phyloP scores from a whole-genome alignment of 2,797 vertebrate genomes.

The Trachurus trachurus region DNA sequence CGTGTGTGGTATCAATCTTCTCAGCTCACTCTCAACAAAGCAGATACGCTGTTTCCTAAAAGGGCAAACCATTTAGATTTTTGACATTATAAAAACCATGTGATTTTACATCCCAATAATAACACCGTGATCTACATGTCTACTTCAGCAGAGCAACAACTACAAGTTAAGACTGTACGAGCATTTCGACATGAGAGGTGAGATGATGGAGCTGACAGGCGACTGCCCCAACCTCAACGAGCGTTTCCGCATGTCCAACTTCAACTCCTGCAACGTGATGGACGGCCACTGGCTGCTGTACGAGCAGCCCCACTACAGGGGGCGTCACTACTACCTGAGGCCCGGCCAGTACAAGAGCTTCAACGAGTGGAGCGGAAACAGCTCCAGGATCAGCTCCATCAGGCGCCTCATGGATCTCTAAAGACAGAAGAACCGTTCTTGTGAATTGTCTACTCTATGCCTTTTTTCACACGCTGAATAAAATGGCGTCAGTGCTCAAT shows the following conservation, averaged over 20 bases:
- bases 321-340: conserved; percentile 79
- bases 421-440: conserved; percentile 53
- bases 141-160: conserved; percentile 72
- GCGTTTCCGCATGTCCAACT: conserved; percentile 75
- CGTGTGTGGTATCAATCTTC: not conserved
- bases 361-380: conserved; percentile 79
- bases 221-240: conserved; percentile 80
- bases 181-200: conserved; percentile 82
- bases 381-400: conserved; percentile 79
- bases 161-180: conserved; percentile 83
- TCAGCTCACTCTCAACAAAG: not conserved
- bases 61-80: not conserved
- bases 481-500: conserved; percentile 73
- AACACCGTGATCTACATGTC: conserved; percentile 14
- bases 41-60: not conserved
- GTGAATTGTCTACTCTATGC: conserved; percentile 70
- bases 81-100: not conserved
- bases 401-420: conserved; percentile 80
- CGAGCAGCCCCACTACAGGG: conserved; percentile 82
- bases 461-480: conserved; percentile 78
- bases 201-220: conserved; percentile 79
- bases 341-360: conserved; percentile 79
- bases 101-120: not conserved
- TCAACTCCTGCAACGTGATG: conserved; percentile 81
- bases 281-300: conserved; percentile 85